These are phyloP conservation scores for Anhinga anhinga DNA, from an alignment of 2,113 vertebrate species.

Conservation along the genomic window DNA sequence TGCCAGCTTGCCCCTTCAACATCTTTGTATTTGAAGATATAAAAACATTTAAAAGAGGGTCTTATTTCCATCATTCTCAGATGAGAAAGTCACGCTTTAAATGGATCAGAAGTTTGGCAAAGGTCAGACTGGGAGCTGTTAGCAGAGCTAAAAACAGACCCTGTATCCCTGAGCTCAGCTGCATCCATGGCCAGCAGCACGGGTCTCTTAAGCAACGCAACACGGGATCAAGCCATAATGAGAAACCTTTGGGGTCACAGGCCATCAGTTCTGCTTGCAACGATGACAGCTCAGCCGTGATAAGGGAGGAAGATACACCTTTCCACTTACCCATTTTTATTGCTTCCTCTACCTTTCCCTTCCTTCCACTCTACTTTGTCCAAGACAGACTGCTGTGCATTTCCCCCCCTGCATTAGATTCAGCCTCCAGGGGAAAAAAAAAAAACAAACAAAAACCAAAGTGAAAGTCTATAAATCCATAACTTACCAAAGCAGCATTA, in stretches of 20 bases:
- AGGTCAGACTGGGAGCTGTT: background rate
- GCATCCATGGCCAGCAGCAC: background rate
- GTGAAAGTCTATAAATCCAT: background rate
- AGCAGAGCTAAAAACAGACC: background rate
- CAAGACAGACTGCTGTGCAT: background rate
- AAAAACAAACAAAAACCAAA: background rate
- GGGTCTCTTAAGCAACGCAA: background rate
- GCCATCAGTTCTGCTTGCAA: background rate
- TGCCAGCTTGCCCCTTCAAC: background rate
- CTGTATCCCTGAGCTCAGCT: background rate
- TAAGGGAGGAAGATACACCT: background rate
- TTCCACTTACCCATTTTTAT: background rate
- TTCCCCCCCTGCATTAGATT: background rate
- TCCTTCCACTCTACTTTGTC: background rate
- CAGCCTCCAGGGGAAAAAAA: background rate
- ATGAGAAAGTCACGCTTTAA: background rate
- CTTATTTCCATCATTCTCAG: background rate
- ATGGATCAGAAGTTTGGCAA: background rate
- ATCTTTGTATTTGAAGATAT: background rate
- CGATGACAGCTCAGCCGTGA: background rate
- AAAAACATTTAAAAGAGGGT: background rate
- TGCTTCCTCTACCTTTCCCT: background rate
- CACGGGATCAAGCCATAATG: background rate
- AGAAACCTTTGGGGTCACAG: background rate
- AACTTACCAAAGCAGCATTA: background rate